These are phyloP conservation scores for Opisthocomus hoazin DNA, from an alignment of 2,113 vertebrate species.

Conservation along the genomic window DNA sequence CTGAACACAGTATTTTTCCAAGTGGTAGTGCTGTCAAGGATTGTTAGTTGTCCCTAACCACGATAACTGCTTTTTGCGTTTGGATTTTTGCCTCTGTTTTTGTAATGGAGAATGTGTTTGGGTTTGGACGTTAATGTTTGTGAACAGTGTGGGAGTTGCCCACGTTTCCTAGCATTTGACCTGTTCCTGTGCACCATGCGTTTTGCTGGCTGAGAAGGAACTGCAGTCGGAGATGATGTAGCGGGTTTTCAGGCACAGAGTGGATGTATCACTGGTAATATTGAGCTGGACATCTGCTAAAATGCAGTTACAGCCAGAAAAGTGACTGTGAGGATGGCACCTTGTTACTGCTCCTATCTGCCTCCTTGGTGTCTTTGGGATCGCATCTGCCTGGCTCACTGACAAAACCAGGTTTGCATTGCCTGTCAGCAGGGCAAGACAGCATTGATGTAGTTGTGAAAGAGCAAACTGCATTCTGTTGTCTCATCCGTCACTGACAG, in stretches of 20 bases:
- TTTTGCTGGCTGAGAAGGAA: conserved; percentile 25
- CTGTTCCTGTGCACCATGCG: neutral
- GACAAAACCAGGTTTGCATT: neutral
- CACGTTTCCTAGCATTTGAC: conserved; percentile 54
- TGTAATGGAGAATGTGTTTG: conserved; percentile 38
- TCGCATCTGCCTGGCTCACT: neutral
- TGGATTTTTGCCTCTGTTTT: conserved; percentile 56
- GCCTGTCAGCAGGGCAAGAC: neutral
- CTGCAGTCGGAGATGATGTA: neutral
- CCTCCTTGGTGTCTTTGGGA: neutral
- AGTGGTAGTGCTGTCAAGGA: neutral
- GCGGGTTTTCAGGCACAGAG: conserved; percentile 26
- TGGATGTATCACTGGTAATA: neutral
- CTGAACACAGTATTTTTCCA: conserved; percentile 9
- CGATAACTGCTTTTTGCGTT: neutral
- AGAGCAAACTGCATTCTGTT: neutral
- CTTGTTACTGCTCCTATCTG: neutral
- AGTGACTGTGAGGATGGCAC: neutral
- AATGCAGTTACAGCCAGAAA: conserved; percentile 3
- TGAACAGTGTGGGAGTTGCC: conserved; percentile 48
- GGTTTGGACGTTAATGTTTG: conserved; percentile 6
- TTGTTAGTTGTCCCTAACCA: conserved; percentile 41
- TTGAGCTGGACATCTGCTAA: conserved; percentile 56
- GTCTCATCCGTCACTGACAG: neutral
- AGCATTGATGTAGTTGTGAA: neutral